Evolutionary conservation across 2,888 invertebrate genomes (phyloP).

Genomic region (Hypselothyrea guttata): DNA sequence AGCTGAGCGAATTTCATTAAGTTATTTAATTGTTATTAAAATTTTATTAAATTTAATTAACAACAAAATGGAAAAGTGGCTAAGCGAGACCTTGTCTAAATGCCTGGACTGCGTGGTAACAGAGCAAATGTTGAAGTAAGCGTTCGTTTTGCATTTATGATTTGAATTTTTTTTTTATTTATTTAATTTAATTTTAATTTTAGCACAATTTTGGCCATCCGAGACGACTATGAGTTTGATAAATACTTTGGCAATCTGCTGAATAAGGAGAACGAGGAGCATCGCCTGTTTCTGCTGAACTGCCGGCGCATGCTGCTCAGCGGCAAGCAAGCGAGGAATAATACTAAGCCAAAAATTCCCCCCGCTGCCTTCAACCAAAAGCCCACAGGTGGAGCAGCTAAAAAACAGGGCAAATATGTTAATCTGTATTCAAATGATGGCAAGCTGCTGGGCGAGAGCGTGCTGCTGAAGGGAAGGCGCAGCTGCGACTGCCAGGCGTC

Average conservation of each 20-base stretch:
- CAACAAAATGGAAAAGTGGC: constrained; percentile 87
- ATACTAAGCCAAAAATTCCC: constrained; percentile 27
- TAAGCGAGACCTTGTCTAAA: constrained; percentile 85
- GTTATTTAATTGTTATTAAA: too few species aligned
- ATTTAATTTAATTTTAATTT: background rate
- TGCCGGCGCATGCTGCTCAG: constrained; percentile 84
- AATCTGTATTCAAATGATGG: constrained; percentile 90
- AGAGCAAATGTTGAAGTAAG: constrained; percentile 87
- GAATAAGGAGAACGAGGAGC: constrained; percentile 86
- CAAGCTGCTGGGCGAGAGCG: constrained; percentile 83
- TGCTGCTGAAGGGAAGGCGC: constrained; percentile 88
- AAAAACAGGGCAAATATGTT: constrained; percentile 88
- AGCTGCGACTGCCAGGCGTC: constrained; percentile 96
- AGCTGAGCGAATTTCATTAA: background rate
- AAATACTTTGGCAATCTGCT: constrained; percentile 90
- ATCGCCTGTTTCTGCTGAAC: constrained; percentile 86
- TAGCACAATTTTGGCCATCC: constrained; percentile 89
- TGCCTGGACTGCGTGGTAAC: constrained; percentile 88
- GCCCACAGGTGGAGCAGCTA: constrained; percentile 65
- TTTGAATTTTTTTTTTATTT: background rate
- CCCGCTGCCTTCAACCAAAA: constrained; percentile 1
- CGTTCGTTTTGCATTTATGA: constrained; percentile 24
- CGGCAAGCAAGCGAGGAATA: constrained; percentile 59
- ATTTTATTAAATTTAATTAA: background rate
- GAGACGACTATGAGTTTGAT: constrained; percentile 88